Conservation (phyloP, 2,888 invertebrate genomes). For the Pollenia griseotomentosa region DNA sequence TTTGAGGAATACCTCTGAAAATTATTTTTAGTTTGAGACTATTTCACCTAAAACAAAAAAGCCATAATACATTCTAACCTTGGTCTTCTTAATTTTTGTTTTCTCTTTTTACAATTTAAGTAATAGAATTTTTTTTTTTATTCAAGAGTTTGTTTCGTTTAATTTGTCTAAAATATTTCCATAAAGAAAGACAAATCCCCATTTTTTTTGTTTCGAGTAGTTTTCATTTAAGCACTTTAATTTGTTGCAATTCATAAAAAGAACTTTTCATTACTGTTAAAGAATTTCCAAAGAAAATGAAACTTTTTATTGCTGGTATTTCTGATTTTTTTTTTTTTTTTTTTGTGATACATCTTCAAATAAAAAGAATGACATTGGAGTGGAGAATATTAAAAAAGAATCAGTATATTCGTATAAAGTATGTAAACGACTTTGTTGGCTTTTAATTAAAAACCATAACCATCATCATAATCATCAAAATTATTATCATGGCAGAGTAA, state of each 20-base stretch:
- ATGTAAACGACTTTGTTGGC: slow-evolving; percentile 74
- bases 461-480: slow-evolving; percentile 75
- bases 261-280: slow-evolving; percentile 41
- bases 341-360: slow-evolving; percentile 22
- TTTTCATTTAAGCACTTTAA: slow-evolving; percentile 41
- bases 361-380: slow-evolving; percentile 60
- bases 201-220: slow-evolving; percentile 3
- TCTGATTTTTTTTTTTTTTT: not conserved
- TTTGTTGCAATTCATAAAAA: slow-evolving; percentile 25
- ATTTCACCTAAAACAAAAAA: too few relatives aligned
- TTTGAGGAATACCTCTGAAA: too few relatives aligned
- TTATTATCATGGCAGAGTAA: slow-evolving; percentile 33
- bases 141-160: too few relatives aligned
- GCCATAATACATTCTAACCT: too few relatives aligned
- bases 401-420: not conserved
- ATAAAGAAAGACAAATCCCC: not conserved
- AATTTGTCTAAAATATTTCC: slow-evolving; percentile 9
- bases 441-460: slow-evolving; percentile 78
- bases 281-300: slow-evolving; percentile 32
- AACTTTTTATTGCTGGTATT: not conserved
- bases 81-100: too few relatives aligned
- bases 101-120: too few relatives aligned
- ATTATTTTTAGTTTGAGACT: too few relatives aligned
- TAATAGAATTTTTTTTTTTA: too few relatives aligned
- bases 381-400: slow-evolving; percentile 29